phyloP scores from a whole-genome alignment of 2,113 vertebrate genomes.

The Zapus hudsonius region DNA sequence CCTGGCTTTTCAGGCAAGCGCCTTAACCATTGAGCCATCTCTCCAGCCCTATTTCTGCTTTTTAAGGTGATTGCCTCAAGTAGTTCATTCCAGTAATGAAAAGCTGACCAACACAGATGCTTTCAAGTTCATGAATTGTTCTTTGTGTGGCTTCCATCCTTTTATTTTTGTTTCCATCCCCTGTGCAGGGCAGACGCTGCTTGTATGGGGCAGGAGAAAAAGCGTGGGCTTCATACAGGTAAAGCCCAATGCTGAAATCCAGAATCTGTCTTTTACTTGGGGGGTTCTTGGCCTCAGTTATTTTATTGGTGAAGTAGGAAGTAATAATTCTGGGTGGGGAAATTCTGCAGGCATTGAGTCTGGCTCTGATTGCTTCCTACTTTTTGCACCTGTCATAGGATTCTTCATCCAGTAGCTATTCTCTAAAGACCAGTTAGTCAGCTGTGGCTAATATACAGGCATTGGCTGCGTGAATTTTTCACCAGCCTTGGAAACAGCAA shows the following conservation, averaged over 20 bases:
- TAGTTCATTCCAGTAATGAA: neutral
- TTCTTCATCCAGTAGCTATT: neutral
- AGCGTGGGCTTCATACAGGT: neutral
- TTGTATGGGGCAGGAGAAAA: neutral
- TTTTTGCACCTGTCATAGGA: neutral
- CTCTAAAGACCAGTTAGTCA: neutral
- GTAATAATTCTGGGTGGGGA: neutral
- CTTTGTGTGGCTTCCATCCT: conserved; percentile 4
- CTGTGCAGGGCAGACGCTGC: neutral
- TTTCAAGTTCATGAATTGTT: neutral
- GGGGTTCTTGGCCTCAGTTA: neutral
- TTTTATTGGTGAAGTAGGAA: neutral
- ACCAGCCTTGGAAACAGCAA: neutral
- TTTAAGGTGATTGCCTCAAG: neutral
- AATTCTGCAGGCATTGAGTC: neutral
- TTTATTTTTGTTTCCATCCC: neutral
- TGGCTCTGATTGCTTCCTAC: neutral
- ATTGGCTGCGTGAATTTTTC: neutral
- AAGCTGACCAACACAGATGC: neutral
- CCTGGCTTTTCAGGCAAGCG: no score
- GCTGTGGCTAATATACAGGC: neutral
- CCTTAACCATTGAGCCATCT: no score
- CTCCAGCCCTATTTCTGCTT: neutral
- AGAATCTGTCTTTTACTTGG: neutral
- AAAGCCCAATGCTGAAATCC: conserved; percentile 12